A percentile compares a stretch with the other conserved stretches of the same genome.
Evolutionary conservation across 2,797 vertebrate genomes (phyloP).

Genomic region (Lacerta agilis): DNA sequence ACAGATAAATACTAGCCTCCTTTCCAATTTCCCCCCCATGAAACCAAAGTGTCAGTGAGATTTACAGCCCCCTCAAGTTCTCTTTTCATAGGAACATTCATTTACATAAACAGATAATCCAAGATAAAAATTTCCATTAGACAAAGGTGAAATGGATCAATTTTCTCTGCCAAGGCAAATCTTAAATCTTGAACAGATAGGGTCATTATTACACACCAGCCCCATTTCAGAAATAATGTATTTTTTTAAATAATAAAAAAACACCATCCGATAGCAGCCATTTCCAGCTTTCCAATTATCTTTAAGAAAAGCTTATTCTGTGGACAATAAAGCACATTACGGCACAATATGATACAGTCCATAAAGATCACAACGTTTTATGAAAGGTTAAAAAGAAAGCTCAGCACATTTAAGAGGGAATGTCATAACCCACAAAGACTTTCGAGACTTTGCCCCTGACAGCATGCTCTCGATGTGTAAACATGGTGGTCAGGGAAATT

Average conservation of each 20-base stretch:
- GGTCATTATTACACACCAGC: conserved; percentile 98
- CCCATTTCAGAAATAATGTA: conserved; percentile 99
- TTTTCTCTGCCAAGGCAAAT: conserved; percentile 99
- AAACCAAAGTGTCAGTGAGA: conserved; percentile 92
- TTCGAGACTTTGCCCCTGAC: conserved; percentile 81
- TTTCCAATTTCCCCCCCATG: conserved; percentile 82
- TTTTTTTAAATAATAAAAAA: conserved; percentile 81
- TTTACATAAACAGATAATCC: conserved; percentile 99
- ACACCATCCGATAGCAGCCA: conserved; percentile 95
- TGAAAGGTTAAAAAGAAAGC: conserved; percentile 99
- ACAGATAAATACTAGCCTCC: conserved; percentile 82
- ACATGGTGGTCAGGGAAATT: conserved; percentile 67
- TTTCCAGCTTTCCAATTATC: conserved; percentile 99
- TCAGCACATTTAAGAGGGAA: conserved; percentile 97
- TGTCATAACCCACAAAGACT: conserved; percentile 93
- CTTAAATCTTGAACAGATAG: conserved; percentile 98
- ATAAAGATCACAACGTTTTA: conserved; percentile 99
- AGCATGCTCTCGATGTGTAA: conserved; percentile 78
- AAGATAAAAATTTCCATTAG: conserved; percentile 99
- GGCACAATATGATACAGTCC: conserved; percentile 99
- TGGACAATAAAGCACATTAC: conserved; percentile 99
- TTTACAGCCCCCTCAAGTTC: conserved; percentile 92
- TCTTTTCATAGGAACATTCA: conserved; percentile 90
- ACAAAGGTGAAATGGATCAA: conserved; percentile 99
- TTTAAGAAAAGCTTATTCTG: conserved; percentile 99